phyloP scores from a whole-genome alignment of 2,797 vertebrate genomes.

The Aulostomus chinensis region DNA sequence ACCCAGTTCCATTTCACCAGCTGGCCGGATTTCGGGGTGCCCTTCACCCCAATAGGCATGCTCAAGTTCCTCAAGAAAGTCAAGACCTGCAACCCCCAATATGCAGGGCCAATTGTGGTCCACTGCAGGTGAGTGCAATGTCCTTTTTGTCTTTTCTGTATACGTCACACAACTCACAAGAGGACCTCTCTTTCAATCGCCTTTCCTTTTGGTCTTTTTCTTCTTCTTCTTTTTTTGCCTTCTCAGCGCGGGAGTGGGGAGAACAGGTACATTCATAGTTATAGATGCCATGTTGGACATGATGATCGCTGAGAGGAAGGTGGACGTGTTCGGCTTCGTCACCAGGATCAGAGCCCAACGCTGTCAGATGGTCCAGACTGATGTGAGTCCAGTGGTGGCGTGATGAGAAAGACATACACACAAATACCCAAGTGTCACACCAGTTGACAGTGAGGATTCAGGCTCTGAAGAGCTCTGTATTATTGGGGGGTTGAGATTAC shows the following conservation, averaged over 20 bases:
- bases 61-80: slow-evolving; percentile 99
- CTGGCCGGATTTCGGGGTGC: slow-evolving; percentile 99
- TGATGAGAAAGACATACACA: neutral
- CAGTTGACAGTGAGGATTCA: too few relatives aligned
- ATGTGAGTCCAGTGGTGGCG: slow-evolving; percentile 79
- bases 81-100: slow-evolving; percentile 93
- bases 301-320: slow-evolving; percentile 92
- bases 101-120: slow-evolving; percentile 94
- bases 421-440: too few relatives aligned
- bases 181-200: neutral
- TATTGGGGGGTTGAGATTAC: too few relatives aligned
- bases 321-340: slow-evolving; percentile 96
- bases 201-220: neutral
- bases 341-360: slow-evolving; percentile 96
- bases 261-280: slow-evolving; percentile 96
- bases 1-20: slow-evolving; percentile 99
- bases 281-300: slow-evolving; percentile 99
- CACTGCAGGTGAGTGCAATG: slow-evolving; percentile 89
- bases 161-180: neutral
- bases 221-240: neutral
- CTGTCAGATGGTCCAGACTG: slow-evolving; percentile 99
- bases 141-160: neutral
- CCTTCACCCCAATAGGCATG: slow-evolving; percentile 98
- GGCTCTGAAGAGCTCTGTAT: too few relatives aligned
- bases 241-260: slow-evolving; percentile 91